Conservation (phyloP, 2,888 invertebrate genomes). For the Eristalis pertinax region DNA sequence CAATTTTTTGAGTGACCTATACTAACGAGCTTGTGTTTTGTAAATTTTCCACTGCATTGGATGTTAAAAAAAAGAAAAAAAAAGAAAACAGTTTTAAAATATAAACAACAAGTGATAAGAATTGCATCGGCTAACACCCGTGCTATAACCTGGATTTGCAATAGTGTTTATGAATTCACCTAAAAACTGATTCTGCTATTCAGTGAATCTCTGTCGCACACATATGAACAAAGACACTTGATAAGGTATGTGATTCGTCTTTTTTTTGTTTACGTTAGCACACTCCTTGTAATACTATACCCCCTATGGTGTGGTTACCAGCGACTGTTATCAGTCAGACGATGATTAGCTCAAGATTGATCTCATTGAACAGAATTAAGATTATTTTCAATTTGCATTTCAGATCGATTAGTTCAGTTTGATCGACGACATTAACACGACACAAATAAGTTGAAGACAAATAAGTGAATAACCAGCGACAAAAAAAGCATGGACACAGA, state of each 20-base stretch:
- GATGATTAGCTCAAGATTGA: constrained; percentile 34
- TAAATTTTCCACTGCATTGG: constrained; percentile 59
- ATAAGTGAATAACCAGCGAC: constrained; percentile 8
- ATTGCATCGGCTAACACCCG: constrained; percentile 30
- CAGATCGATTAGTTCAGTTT: constrained; percentile 70
- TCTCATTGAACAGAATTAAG: constrained; percentile 49
- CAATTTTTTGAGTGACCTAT: constrained; percentile 32
- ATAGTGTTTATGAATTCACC: constrained; percentile 30
- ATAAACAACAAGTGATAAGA: constrained; percentile 62
- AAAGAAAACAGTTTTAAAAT: constrained; percentile 2
- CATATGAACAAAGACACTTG: background rate
- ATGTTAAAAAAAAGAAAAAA: no score
- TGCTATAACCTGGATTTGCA: constrained; percentile 11
- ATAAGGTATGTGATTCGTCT: constrained; percentile 31
- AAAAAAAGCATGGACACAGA: constrained; percentile 53
- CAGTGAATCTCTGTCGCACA: constrained; percentile 12
- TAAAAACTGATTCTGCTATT: constrained; percentile 27
- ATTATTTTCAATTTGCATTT: constrained; percentile 63
- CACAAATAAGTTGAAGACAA: background rate
- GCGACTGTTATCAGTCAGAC: constrained; percentile 4
- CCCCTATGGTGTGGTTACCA: constrained; percentile 38
- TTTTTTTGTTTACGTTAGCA: background rate
- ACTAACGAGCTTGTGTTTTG: constrained; percentile 19
- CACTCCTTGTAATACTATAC: background rate
- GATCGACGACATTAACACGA: constrained; percentile 46